These are phyloP conservation scores for Heliconius hortense DNA, from an alignment of 2,888 invertebrate genomes.

Conservation along the genomic window DNA sequence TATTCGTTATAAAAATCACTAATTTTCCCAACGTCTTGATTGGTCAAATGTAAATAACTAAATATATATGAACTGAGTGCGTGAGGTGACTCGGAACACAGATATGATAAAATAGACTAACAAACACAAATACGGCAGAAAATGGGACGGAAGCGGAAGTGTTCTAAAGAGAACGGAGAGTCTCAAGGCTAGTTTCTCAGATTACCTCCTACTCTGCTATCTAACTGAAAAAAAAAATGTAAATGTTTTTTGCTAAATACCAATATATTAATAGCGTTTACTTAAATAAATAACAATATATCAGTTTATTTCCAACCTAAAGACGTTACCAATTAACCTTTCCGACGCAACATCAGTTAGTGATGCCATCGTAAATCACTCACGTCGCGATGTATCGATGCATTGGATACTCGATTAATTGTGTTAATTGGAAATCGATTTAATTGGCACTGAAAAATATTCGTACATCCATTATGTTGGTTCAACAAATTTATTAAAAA, in stretches of 20 bases:
- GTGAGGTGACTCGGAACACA: neutral
- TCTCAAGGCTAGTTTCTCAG: too few relatives aligned
- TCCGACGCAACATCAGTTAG: conserved; percentile 61
- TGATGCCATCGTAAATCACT: conserved; percentile 67
- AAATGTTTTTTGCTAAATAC: neutral
- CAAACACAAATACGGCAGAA: neutral
- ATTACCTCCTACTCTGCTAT: too few relatives aligned
- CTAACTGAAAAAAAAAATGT: too few relatives aligned
- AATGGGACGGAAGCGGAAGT: too few relatives aligned
- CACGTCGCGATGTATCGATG: conserved; percentile 46
- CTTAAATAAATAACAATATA: conserved; percentile 18
- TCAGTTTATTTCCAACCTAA: conserved; percentile 41
- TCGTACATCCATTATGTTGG: neutral
- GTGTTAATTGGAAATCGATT: conserved; percentile 32
- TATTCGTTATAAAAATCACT: neutral
- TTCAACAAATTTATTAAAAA: too few relatives aligned
- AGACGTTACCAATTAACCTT: conserved; percentile 70
- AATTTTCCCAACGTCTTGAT: neutral
- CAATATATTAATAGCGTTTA: conserved; percentile 20
- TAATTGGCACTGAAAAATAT: conserved; percentile 16
- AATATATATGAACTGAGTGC: neutral
- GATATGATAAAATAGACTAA: neutral
- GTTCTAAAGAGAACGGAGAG: too few relatives aligned
- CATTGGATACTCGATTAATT: conserved; percentile 58
- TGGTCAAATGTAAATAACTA: neutral